A percentile compares a stretch with the other conserved stretches of the same genome.
These are phyloP conservation scores for Gymnobelideus leadbeateri DNA, from an alignment of 2,113 vertebrate species.

Conservation along the genomic window DNA sequence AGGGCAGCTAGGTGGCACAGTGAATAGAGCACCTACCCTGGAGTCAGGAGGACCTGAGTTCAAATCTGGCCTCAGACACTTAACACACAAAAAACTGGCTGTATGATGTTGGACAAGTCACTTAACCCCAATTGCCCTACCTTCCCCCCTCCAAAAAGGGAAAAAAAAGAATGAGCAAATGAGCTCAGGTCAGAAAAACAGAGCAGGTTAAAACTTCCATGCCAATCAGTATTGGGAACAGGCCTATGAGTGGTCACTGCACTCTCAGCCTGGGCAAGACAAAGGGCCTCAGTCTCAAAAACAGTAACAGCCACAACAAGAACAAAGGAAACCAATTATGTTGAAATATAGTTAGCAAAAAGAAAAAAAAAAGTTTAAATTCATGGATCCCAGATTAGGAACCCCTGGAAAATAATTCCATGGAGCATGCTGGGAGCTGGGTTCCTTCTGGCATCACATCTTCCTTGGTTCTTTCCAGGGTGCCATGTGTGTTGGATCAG, in stretches of 20 bases:
- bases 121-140: too few species aligned
- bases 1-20: too few species aligned
- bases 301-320: background rate
- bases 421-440: background rate
- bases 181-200: background rate
- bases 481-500: background rate
- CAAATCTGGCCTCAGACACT: too few species aligned
- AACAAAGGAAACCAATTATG: background rate
- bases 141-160: too few species aligned
- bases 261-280: background rate
- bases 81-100: too few species aligned
- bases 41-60: too few species aligned
- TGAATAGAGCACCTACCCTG: too few species aligned
- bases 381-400: background rate
- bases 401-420: background rate
- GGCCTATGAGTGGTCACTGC: background rate
- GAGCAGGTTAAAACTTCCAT: background rate
- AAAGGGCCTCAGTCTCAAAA: background rate
- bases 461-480: background rate
- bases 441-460: background rate
- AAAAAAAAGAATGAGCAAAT: background rate
- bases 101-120: too few species aligned
- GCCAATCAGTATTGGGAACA: background rate
- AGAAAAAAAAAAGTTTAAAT: background rate
- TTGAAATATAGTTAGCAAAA: background rate